Evolutionary conservation across 2,113 vertebrate genomes (phyloP), one percentile per base, ranked within the genome.

Genomic region (Trematomus loennbergii): DNA sequence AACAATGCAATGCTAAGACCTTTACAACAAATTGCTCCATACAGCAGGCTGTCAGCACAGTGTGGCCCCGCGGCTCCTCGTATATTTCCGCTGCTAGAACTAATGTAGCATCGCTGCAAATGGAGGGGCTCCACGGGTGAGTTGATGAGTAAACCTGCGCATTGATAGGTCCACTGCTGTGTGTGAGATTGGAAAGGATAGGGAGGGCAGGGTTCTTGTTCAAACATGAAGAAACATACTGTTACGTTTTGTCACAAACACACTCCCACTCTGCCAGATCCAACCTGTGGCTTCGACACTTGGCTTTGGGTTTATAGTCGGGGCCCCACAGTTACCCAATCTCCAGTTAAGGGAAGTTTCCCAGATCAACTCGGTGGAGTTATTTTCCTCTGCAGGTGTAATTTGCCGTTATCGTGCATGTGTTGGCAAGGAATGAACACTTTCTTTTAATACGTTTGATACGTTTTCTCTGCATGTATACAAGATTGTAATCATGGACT

Each of bases 81-180:
- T 72, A 59, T 55, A 65, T 80, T 86, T 70, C 83, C 72, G 75
- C 74, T 52, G 61, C 61, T 73, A 40, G 75, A 82, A 72, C 89
- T 89, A 90, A 91, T 91, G 88, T 86, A 84, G 87, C 83, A 83
- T 89, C 84, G 65, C 81, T 76, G 83, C 72, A 71, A 81, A 89
- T 82, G 54, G 82, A 81, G 85, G 75, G 74, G 58, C 91, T 83
- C 91, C 74, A 82, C 85, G 80, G 87, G 89, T 87, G 90, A 89
- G 83, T 83, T 89, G 88, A 92, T 92, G 91, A 91, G 91, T 89
- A 90, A 91, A 90, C 88, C 83, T 82, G 82, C 10, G 25, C 67
- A 0, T 72, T 57, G 82, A 86, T 61, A 53, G 87, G 59, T 78
- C 75, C 84, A 87, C 91, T 65, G 91, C 91, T 92, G 91, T 80